Percentiles rank a stretch among this genome's conserved stretches.
Conservation (phyloP, 2,113 vertebrate genomes). For the Clinocottus analis region DNA sequence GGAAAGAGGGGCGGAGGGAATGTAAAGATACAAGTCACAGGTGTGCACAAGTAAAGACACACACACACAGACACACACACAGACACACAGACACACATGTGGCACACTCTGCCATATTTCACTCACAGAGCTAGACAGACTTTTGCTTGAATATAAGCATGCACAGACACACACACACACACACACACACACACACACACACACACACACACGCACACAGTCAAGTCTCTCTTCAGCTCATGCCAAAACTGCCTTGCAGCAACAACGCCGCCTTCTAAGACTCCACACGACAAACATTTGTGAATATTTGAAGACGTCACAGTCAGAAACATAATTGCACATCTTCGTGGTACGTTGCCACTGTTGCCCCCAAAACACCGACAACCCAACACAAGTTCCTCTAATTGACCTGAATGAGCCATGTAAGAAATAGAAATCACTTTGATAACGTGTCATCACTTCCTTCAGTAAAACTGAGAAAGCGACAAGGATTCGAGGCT, state of each 20-base stretch:
- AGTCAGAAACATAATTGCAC: constrained; percentile 61
- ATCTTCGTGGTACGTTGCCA: constrained; percentile 37
- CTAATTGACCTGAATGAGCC: constrained; percentile 73
- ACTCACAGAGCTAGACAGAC: background rate
- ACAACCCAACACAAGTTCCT: constrained; percentile 54
- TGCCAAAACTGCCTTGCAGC: constrained; percentile 31
- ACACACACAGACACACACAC: background rate
- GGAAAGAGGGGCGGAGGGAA: background rate
- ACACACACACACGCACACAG: background rate
- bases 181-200: background rate
- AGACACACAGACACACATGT: background rate
- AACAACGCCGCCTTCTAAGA: constrained; percentile 20
- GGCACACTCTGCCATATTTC: background rate
- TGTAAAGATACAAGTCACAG: constrained; percentile 30
- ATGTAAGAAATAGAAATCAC: constrained; percentile 64
- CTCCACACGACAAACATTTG: constrained; percentile 34
- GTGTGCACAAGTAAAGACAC: background rate
- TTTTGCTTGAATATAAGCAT: too few relatives aligned
- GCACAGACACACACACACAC: background rate
- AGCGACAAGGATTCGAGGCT: constrained; percentile 31
- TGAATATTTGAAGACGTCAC: constrained; percentile 52
- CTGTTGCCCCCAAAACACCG: constrained; percentile 46
- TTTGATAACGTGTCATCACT: constrained; percentile 73
- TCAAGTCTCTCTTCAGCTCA: constrained; percentile 15
- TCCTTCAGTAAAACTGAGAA: constrained; percentile 13